Base-by-base conservation (phyloP, 1,140 invertebrate genomes). In the Bicyclus anynana region DNA sequence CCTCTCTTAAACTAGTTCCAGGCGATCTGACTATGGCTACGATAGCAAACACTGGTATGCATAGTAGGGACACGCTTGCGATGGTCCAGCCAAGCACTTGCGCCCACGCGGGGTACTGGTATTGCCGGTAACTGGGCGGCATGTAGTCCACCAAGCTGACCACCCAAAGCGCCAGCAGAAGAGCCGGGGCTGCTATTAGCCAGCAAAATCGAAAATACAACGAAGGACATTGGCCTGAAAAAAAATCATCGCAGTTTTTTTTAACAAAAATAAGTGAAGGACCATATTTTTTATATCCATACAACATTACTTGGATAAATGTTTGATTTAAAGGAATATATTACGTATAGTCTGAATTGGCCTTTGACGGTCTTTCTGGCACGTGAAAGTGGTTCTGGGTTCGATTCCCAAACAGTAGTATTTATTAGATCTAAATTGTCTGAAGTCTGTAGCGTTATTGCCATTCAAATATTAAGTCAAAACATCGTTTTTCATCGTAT, bases 131-230 rank as follows among this genome's bases (percentile, higher is more conserved):
- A 40, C 92, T 94, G 1, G 96, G 94, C 18, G 94, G 92, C 68
- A 94, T 92, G 80, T 97, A 97, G 84, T 97, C 95, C 26, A 97
- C 93, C 68, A 97, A 90, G 69, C 94, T 95, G 67, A 96, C 95
- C 21, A 97, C 92, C 95, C 95, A 97, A 13, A 97, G 92, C 44
- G 93, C 93, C 92, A 97, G 91, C 55, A 98, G 93, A 14, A 97
- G 85, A 13, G 95, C 85, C 14, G 97, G 96, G 12, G 95, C 92
- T 0, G 94, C 91, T 47, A 95, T 86, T 12, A 95, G 90, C 96
- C 96, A 97, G 75, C 96, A 97, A 59, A 94, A 93, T 59, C 93
- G 92, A 71, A 97, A 94, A 84, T 97, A 97, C 2, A 93, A 72
- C 0, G 93, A 94, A 0, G 96, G 95, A 50, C 91, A 84, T 13